phyloP scores from a whole-genome alignment of 2,113 vertebrate species.

The Symphodus melops region DNA sequence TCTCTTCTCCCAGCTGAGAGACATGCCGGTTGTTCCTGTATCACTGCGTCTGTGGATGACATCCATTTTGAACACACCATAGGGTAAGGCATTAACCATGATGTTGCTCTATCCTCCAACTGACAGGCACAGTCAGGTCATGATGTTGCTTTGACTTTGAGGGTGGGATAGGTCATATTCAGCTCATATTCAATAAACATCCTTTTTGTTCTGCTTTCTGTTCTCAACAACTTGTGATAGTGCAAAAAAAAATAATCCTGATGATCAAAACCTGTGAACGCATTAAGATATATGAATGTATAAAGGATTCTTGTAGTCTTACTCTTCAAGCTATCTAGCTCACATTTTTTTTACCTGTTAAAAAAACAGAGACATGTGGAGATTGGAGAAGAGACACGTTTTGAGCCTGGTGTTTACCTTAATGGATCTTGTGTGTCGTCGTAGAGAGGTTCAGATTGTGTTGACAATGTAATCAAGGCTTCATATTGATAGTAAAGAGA shows the following conservation, averaged over 20 bases:
- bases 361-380: background rate
- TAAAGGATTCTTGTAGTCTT: background rate
- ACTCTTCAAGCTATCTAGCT: background rate
- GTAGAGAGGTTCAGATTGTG: constrained; percentile 9
- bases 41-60: constrained; percentile 97
- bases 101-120: background rate
- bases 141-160: background rate
- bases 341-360: background rate
- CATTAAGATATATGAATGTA: background rate
- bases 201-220: too few species aligned
- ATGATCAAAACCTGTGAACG: background rate
- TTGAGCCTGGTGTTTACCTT: background rate
- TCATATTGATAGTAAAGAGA: constrained; percentile 48
- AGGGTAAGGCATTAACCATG: constrained; percentile 82
- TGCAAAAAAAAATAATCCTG: too few species aligned
- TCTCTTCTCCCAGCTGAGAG: constrained; percentile 88
- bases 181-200: background rate
- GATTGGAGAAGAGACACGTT: background rate
- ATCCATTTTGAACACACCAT: constrained; percentile 98
- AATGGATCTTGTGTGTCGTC: background rate
- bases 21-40: constrained; percentile 94
- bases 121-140: background rate
- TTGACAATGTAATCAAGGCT: constrained; percentile 39
- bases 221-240: background rate
- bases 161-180: background rate